Conservation (phyloP, 2,888 invertebrate species). For the Chalcis sispes region DNA sequence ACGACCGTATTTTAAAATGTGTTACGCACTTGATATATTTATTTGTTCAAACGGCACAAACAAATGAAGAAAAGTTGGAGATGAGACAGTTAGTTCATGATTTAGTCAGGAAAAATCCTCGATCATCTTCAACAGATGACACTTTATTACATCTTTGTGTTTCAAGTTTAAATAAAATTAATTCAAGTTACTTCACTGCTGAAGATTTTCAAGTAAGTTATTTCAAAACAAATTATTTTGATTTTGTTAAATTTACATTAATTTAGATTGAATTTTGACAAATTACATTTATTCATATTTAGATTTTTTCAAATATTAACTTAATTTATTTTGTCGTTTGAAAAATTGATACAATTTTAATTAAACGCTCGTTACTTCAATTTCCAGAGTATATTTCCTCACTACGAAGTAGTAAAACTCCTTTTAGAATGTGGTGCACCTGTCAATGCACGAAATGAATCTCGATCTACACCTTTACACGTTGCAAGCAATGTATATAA, state of each 20-base stretch:
- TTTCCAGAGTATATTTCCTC: constrained; percentile 85
- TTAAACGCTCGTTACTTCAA: constrained; percentile 35
- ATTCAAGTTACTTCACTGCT: constrained; percentile 84
- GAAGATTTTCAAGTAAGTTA: constrained; percentile 80
- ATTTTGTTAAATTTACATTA: background rate
- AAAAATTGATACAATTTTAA: constrained; percentile 3
- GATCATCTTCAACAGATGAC: constrained; percentile 84
- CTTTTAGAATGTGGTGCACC: constrained; percentile 87
- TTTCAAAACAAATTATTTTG: background rate
- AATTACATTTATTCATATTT: background rate
- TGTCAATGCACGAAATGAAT: constrained; percentile 86
- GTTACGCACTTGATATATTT: constrained; percentile 87
- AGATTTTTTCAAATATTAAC: no score
- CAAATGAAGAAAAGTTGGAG: constrained; percentile 76
- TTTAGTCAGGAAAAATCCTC: constrained; percentile 81
- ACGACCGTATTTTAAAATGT: constrained; percentile 88
- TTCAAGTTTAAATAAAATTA: constrained; percentile 86
- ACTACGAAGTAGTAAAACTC: constrained; percentile 82
- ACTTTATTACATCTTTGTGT: constrained; percentile 91
- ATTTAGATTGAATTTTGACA: background rate
- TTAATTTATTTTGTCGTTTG: no score
- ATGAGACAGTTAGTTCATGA: constrained; percentile 77
- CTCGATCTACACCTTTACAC: constrained; percentile 88
- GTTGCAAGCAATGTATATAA: constrained; percentile 87
- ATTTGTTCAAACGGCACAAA: constrained; percentile 80